Evolutionary conservation across 1,140 invertebrate species (phyloP).

Genomic region (Procambarus clarkii): DNA sequence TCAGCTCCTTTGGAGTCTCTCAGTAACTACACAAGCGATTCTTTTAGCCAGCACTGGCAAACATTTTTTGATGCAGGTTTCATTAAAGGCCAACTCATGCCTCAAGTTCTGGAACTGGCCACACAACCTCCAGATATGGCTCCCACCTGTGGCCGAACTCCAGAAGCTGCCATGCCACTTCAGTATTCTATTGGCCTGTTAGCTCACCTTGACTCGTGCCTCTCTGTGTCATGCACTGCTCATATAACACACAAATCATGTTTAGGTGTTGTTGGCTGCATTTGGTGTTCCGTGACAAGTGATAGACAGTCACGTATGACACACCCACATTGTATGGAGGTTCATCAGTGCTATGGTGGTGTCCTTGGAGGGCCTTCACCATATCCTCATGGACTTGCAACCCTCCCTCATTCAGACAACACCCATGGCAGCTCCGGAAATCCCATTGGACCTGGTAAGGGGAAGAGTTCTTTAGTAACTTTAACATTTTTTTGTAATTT

Average conservation of each 20-base stretch:
- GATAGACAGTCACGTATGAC: constrained; percentile 83
- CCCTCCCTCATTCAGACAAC: constrained; percentile 68
- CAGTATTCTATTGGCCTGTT: constrained; percentile 69
- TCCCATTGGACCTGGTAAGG: constrained; percentile 76
- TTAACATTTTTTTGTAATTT: no score
- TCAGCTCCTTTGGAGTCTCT: constrained; percentile 3
- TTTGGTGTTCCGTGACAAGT: constrained; percentile 90
- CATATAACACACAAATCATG: constrained; percentile 77
- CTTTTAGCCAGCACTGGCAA: constrained; percentile 31
- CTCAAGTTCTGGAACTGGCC: constrained; percentile 30
- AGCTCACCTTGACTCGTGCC: constrained; percentile 65
- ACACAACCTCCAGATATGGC: constrained; percentile 44
- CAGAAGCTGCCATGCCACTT: constrained; percentile 49
- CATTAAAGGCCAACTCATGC: constrained; percentile 4
- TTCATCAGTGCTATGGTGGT: constrained; percentile 89
- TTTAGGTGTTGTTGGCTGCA: constrained; percentile 89
- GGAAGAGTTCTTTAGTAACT: no score
- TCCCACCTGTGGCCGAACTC: constrained; percentile 59
- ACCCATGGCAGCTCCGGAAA: constrained; percentile 59
- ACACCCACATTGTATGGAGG: constrained; percentile 86
- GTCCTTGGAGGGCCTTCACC: constrained; percentile 88
- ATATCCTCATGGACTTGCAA: constrained; percentile 81
- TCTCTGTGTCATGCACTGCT: constrained; percentile 39
- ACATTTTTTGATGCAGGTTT: constrained; percentile 38
- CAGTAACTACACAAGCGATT: constrained; percentile 24